phyloP scores from a whole-genome alignment of 2,888 invertebrate species.

The Psylliodes chrysocephalus region DNA sequence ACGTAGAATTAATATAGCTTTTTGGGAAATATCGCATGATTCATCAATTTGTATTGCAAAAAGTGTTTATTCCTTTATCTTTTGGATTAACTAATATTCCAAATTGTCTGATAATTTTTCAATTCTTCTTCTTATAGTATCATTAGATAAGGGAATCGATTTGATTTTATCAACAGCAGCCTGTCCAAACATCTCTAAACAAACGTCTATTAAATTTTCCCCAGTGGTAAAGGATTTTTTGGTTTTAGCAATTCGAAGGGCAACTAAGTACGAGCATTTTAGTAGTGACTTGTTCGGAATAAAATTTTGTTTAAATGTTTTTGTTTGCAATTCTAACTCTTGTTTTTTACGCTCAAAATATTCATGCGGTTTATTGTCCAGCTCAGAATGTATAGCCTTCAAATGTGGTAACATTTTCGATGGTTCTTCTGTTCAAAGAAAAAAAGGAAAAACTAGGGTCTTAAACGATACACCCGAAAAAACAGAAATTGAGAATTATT shows the following conservation, averaged over 20 bases:
- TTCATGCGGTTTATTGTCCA: conserved; percentile 8
- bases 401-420: conserved; percentile 4
- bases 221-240: conserved; percentile 3
- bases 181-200: neutral
- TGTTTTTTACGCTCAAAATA: neutral
- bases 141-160: conserved; percentile 1
- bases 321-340: neutral
- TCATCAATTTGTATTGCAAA: conserved; percentile 3
- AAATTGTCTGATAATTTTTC: neutral
- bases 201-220: conserved; percentile 2
- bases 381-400: neutral
- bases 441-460: no score
- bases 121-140: conserved; percentile 7
- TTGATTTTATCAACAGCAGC: conserved; percentile 4
- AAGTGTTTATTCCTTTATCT: neutral
- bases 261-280: conserved; percentile 8
- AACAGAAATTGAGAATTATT: no score
- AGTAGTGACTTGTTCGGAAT: conserved; percentile 1
- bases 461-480: no score
- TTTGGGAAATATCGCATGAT: neutral
- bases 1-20: neutral
- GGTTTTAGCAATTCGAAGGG: conserved; percentile 5
- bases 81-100: neutral
- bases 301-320: conserved; percentile 1
- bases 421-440: no score